These are phyloP conservation scores for Rynchops niger DNA, from an alignment of 2,113 vertebrate species.

Conservation along the genomic window DNA sequence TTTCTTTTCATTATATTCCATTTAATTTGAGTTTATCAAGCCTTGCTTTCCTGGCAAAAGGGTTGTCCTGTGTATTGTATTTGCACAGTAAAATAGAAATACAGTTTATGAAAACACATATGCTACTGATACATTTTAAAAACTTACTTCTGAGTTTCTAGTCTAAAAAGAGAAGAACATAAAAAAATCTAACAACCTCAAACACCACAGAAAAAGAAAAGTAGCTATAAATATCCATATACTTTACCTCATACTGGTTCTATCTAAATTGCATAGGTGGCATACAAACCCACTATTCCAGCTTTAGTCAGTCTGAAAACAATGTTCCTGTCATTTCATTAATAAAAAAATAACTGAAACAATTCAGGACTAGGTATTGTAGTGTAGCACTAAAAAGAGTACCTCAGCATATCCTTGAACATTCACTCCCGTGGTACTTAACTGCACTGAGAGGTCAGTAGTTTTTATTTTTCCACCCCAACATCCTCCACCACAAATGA, in stretches of 20 bases:
- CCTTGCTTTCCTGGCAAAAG: background rate
- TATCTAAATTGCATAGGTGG: background rate
- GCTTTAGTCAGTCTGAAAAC: background rate
- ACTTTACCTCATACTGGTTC: background rate
- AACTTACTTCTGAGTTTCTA: background rate
- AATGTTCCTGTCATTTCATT: background rate
- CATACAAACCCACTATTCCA: background rate
- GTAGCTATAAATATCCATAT: background rate
- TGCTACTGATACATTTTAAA: background rate
- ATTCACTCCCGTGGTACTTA: background rate
- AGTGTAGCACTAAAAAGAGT: background rate
- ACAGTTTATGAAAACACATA: background rate
- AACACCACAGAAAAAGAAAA: background rate
- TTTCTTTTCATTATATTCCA: constrained; percentile 15
- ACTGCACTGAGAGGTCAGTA: background rate
- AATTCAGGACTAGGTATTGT: background rate
- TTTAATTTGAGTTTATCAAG: constrained; percentile 12
- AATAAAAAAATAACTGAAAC: background rate
- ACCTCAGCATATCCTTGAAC: background rate
- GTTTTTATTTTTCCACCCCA: background rate
- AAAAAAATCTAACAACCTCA: background rate
- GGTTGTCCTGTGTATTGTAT: background rate
- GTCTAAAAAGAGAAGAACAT: background rate
- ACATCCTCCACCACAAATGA: background rate
- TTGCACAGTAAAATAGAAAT: background rate